Evolutionary conservation across 1,140 invertebrate genomes (phyloP), one percentile per base, ranked within the genome.

Genomic region (Solen grandis): DNA sequence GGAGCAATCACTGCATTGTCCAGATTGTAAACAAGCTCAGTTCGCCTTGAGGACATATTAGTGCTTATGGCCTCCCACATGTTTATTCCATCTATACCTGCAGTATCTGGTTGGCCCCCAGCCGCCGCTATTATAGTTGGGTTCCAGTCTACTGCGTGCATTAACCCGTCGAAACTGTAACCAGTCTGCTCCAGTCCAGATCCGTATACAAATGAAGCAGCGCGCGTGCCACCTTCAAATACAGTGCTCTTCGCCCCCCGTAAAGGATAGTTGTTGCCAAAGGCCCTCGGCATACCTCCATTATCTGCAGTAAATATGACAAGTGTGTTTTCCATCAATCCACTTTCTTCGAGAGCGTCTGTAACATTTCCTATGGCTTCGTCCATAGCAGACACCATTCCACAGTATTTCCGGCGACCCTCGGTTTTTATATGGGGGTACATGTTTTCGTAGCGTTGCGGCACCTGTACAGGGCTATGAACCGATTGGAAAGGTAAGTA

Each of bases 331-430:
- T 94, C 87, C 87, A 92, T 93, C 57, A 93, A 84, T 27, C 90
- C 91, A 46, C 81, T 86, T 8, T 87, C 73, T 76, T 91, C 91
- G 22, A 94, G 88, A 62, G 90, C 88, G 16, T 88, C 57, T 1
- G 93, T 90, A 5, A 94, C 83, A 70, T 91, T 91, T n/a, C 90
- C 93, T 31, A 93, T 86, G 35, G 90, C 92, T 76, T 93, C 92
- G 84, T 93, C 92, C 87, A 93, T 87, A n/a, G 92, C 91, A 19
- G 91, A 87, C 13, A 93, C 91, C 92, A 94, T 94, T 5, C 92
- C n/a, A n/a, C n/a, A n/a, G n/a, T n/a, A n/a, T n/a, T n/a, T n/a
- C n/a, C n/a, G n/a, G n/a, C n/a, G n/a, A n/a, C n/a, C n/a, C n/a
- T n/a, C n/a, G n/a, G n/a, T n/a, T n/a, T n/a, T n/a, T n/a, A n/a